Evolutionary conservation across 2,888 invertebrate species (phyloP), one percentile per base, ranked within the genome.

Genomic region (Drosophila crucigera): DNA sequence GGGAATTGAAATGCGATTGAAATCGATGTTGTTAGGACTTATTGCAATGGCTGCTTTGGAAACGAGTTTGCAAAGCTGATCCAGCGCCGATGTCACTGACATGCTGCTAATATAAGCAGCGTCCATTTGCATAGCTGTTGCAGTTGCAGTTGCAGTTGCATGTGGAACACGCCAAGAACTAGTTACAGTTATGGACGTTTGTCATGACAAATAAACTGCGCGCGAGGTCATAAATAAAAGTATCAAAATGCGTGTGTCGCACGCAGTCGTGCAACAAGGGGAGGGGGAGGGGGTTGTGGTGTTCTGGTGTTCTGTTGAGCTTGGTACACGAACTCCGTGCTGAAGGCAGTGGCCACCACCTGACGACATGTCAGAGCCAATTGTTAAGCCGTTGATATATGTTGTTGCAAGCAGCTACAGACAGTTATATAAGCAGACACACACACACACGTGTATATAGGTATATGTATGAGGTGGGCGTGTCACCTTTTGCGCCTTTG

Each of bases 341-440:
- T 76, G 76, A 70, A 79, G 76, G 74, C 79, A 75, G 64, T 71
- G 77, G 84, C 87, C 87, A 84, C 87, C 84, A 84, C 87, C 84
- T 88, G 85, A 88, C 83, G 85, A 88, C 88, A 82, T 80, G 84
- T 82, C 74, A 76, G 69, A 73, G 87, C 71, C 84, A 83, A 89
- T 87, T 87, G 87, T 89, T 85, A 87, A 87, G 87, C 89, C 84
- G 71, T 83, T 87, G 89, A 87, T 87, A 83, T 84, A 87, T 89
- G 86, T 84, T 83, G 47, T 70, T 43, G 59, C 70, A 55, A 63
- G 71, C 68, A 61, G 68, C 56, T 30, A 53, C 53, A 62, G 47
- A 47, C 28, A 19, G 41, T 30, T 55, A 22, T 22, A 41, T 50
- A 56, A 52, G 62, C 35, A 14, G 28, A 43, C 19, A 56, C 30